These are phyloP conservation scores for Drosophila nikananu DNA, from an alignment of 1,140 invertebrate species.

Conservation along the genomic window DNA sequence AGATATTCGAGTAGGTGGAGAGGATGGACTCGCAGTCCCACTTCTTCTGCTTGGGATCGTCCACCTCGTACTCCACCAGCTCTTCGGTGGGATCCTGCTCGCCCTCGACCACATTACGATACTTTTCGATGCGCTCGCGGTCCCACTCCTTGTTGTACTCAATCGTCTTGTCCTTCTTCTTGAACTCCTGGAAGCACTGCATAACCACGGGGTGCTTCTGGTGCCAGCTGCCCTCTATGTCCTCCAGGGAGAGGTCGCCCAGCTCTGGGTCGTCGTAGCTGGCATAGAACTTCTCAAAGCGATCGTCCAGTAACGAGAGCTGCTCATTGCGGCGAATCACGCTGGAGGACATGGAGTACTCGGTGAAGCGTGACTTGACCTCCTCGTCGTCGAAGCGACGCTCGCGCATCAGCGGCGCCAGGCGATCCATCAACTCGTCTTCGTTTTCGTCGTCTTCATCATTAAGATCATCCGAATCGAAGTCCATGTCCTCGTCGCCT, in stretches of 20 bases:
- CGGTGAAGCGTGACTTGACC: slow-evolving; percentile 95
- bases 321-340: slow-evolving; percentile 95
- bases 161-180: slow-evolving; percentile 87
- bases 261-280: slow-evolving; percentile 96
- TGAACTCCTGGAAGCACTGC: slow-evolving; percentile 88
- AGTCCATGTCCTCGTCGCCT: slow-evolving; percentile 82
- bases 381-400: slow-evolving; percentile 89
- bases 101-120: slow-evolving; percentile 86
- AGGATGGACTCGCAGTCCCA: slow-evolving; percentile 98
- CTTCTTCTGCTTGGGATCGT: slow-evolving; percentile 87
- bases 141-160: slow-evolving; percentile 88
- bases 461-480: slow-evolving; percentile 84
- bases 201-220: slow-evolving; percentile 89
- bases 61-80: slow-evolving; percentile 87
- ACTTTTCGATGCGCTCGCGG: slow-evolving; percentile 88
- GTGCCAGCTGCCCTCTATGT: slow-evolving; percentile 93
- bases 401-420: slow-evolving; percentile 87
- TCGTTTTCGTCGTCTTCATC: slow-evolving; percentile 86
- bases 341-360: slow-evolving; percentile 97
- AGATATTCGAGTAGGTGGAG: slow-evolving; percentile 95
- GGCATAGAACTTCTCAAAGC: slow-evolving; percentile 96
- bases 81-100: slow-evolving; percentile 87
- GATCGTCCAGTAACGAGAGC: slow-evolving; percentile 93
- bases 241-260: slow-evolving; percentile 94
- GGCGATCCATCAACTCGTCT: slow-evolving; percentile 86